Evolutionary conservation across 2,888 invertebrate species (phyloP).

Genomic region (Microplitis deprimator): DNA sequence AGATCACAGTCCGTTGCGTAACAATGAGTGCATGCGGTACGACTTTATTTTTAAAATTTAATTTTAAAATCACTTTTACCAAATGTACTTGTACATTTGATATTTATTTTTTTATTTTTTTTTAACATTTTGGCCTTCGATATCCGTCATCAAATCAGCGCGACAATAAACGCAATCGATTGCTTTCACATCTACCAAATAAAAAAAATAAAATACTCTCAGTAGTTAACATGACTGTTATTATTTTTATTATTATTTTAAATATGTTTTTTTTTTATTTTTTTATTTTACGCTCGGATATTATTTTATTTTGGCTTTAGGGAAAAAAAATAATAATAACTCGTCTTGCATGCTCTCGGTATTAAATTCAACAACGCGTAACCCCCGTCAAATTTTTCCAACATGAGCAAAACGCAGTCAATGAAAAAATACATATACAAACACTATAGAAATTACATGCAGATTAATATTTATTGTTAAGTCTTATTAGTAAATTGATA

Average conservation of each 20-base stretch:
- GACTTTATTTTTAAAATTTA: slow-evolving; percentile 29
- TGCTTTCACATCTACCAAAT: background rate
- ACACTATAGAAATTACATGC: slow-evolving; percentile 31
- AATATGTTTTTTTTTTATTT: background rate
- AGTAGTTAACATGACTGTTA: background rate
- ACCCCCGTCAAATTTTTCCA: slow-evolving; percentile 51
- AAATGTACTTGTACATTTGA: background rate
- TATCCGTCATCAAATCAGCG: slow-evolving; percentile 4
- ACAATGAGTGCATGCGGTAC: slow-evolving; percentile 48
- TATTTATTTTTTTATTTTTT: slow-evolving; percentile 31
- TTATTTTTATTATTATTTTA: slow-evolving; percentile 15
- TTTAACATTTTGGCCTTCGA: slow-evolving; percentile 15
- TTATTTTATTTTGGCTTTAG: slow-evolving; percentile 20
- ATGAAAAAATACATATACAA: slow-evolving; percentile 62
- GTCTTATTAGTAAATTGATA: slow-evolving; percentile 35
- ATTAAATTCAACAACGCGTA: slow-evolving; percentile 55
- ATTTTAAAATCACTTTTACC: slow-evolving; percentile 6
- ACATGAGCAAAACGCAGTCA: slow-evolving; percentile 64
- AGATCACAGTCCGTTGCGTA: slow-evolving; percentile 65
- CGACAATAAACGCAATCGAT: slow-evolving; percentile 14
- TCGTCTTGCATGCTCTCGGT: slow-evolving; percentile 31
- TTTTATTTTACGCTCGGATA: slow-evolving; percentile 21
- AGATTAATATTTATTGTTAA: slow-evolving; percentile 21
- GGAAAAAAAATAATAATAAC: slow-evolving; percentile 32
- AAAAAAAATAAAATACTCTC: slow-evolving; percentile 9